Evolutionary conservation across 2,797 vertebrate genomes (phyloP).

Genomic region (Rachycentron canadum): DNA sequence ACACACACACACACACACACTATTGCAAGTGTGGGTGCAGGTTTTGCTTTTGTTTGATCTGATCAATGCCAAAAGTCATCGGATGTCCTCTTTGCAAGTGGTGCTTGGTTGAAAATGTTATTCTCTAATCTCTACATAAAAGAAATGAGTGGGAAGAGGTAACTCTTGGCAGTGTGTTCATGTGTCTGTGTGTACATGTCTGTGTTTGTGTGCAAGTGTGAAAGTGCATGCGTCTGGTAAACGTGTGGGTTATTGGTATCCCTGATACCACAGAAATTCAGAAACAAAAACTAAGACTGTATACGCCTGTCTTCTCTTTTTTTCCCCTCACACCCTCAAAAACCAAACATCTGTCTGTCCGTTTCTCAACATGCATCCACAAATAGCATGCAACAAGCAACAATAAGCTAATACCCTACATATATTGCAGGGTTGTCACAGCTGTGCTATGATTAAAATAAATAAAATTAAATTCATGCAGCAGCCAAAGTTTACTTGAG

Average conservation of each 20-base stretch:
- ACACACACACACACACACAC: too few relatives aligned
- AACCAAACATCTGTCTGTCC: conserved; percentile 6
- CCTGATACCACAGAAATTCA: conserved; percentile 40
- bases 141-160: conserved; percentile 71
- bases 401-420: not conserved
- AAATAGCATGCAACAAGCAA: not conserved
- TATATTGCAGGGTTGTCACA: not conserved
- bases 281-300: conserved; percentile 19
- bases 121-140: conserved; percentile 45
- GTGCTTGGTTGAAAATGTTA: conserved; percentile 47
- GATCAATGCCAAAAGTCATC: conserved; percentile 44
- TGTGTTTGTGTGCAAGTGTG: conserved; percentile 18
- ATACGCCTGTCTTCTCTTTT: conserved; percentile 20
- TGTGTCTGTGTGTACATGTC: not conserved
- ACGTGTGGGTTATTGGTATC: conserved; percentile 44
- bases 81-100: conserved; percentile 57
- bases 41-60: conserved; percentile 52
- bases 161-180: conserved; percentile 10
- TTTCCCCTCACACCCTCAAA: conserved; percentile 31
- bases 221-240: conserved; percentile 43
- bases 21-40: conserved; percentile 58
- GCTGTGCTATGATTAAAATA: not conserved
- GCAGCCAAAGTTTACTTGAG: not conserved
- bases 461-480: not conserved
- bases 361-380: not conserved